Base-by-base conservation (phyloP, 2,113 vertebrate genomes). In the Cardinalis cardinalis region DNA sequence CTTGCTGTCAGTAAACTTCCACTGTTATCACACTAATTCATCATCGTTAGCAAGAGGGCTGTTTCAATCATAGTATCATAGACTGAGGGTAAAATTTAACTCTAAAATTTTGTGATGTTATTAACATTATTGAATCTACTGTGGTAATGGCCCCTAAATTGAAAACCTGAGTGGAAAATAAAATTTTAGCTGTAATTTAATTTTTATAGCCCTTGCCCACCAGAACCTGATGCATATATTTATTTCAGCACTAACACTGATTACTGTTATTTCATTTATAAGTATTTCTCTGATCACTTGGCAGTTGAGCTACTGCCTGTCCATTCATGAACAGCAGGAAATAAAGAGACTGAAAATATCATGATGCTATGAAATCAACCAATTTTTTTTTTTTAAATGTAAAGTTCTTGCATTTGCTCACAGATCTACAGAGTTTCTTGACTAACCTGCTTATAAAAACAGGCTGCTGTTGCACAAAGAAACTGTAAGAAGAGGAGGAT, bases 141-240 rank as follows among this genome's bases (percentile, higher is more conserved):
- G 28, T 18, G 2, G 32, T 70, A 91, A 76, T 1, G 3, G 55
- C 55, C 21, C 7, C 8, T 56, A 87, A 89, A 94, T 49, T 72
- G 49, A 89, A 92, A 92, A 82, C 16, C 46, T 65, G 46, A 72
- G 34, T 38, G 46, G 44, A 87, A 92, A 89, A 91, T 89, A 92
- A 82, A 82, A 61, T 82, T 87, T 87, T 82, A 70, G 11, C 5
- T 79, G 38, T 65, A 61, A 75, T 92, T 92, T 84, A 55, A 46
- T 66, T 92, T 92, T 87, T 93, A 78, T 82, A 63, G 6, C 11
- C 51, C 26, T 79, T 65, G 11, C 18, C 21, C 3, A 3, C 87
- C 79, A 93, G 64, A 80, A 83, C 46, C 38, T 85, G 58, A 63
- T 89, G 18, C 25, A 87, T 72, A 84, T 87, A 81, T 87, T 87